Evolutionary conservation across 2,888 invertebrate species (phyloP), one percentile per base, ranked within the genome.

Genomic region (Drosophila greeni): DNA sequence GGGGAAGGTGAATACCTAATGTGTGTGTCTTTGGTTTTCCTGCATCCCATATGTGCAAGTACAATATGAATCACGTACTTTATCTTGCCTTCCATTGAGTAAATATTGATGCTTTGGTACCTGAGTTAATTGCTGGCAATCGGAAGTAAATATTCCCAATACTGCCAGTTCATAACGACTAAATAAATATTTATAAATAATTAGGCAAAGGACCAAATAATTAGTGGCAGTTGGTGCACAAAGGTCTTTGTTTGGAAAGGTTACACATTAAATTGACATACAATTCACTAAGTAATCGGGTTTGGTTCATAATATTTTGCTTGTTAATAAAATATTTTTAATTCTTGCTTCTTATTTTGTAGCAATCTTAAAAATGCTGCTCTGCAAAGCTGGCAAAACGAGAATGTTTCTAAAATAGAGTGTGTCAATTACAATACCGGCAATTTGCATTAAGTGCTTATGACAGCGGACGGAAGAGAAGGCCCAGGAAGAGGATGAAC

Each of bases 361-460:
- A 16, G 11, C 11, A 26, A 24, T n/a, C 12, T 26, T 24, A 24
- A 11, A 42, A 24, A 42, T n/a, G n/a, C 1, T n/a, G 5, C 5
- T 11, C n/a, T n/a, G 1, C 16, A 16, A 16, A 26, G 11, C 16
- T 42, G 23, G 11, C 11, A 14, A 37, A 37, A 42, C n/a, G 23
- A 42, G 23, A 5, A 42, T n/a, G 9, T 24, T 42, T 42, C 24
- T 3, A 26, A n/a, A 24, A 2, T 45, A 18, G 45, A 14, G 18
- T 20, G 29, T 45, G 29, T 18, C 29, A 31, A 29, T 20, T 31
- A 45, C 29, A 72, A 64, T 65, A 52, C 47, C 26, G 60, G 24
- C 24, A 60, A 69, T 68, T 66, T 77, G 56, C 75, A 81, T 78
- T 77, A 81, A 69, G 64, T 61, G 76, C 66, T 48, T 23, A 48